These are phyloP conservation scores for Deilephila elpenor DNA, from an alignment of 2,888 invertebrate genomes.

Conservation along the genomic window DNA sequence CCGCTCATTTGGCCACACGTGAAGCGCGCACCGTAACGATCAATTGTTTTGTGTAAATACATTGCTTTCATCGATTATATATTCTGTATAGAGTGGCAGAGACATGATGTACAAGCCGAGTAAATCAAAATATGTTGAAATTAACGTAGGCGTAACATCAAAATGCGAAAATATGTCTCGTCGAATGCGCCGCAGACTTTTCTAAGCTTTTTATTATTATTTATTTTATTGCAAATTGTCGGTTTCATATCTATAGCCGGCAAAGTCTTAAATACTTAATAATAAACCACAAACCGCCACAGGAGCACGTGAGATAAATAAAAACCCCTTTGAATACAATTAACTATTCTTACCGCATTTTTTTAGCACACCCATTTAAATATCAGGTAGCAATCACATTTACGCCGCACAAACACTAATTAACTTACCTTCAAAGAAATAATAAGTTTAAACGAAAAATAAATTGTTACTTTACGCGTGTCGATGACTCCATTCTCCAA, in stretches of 20 bases:
- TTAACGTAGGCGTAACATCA: too few relatives aligned
- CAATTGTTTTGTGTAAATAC: slow-evolving; percentile 12
- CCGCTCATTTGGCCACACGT: slow-evolving; percentile 49
- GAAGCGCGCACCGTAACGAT: slow-evolving; percentile 31
- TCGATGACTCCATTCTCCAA: slow-evolving; percentile 62
- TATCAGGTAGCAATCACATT: slow-evolving; percentile 9
- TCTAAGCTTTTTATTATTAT: too few relatives aligned
- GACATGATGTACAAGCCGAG: too few relatives aligned
- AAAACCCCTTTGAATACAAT: background rate
- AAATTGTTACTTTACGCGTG: slow-evolving; percentile 56
- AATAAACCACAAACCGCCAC: background rate
- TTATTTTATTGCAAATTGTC: too few relatives aligned
- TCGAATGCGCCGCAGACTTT: too few relatives aligned
- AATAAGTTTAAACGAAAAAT: slow-evolving; percentile 48
- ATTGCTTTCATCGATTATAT: background rate
- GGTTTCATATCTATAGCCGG: too few relatives aligned
- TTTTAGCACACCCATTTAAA: background rate
- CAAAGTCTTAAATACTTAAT: too few relatives aligned
- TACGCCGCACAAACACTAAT: slow-evolving; percentile 38
- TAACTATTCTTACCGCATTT: background rate
- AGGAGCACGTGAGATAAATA: background rate
- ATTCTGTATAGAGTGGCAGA: too few relatives aligned
- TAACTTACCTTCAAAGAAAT: slow-evolving; percentile 46
- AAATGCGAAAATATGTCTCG: too few relatives aligned
- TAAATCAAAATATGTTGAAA: too few relatives aligned